Conservation (phyloP, 2,113 vertebrate genomes). For the Taxidea taxus region DNA sequence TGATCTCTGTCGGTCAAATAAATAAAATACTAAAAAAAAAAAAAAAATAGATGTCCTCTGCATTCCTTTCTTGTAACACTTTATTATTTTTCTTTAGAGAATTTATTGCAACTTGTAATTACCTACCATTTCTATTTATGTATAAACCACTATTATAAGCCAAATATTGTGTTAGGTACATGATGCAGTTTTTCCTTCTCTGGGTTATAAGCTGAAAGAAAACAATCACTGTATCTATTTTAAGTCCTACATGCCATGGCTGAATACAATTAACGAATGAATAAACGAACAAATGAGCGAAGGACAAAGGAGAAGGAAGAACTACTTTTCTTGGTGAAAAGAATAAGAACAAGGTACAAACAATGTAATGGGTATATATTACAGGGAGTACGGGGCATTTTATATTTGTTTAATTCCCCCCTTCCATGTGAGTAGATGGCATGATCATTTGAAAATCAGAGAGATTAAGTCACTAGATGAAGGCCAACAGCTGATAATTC, state of each 20-base stretch:
- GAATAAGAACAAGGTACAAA: neutral
- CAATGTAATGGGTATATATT: neutral
- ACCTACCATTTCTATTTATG: neutral
- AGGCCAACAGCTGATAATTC: neutral
- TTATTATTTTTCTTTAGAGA: neutral
- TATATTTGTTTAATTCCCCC: neutral
- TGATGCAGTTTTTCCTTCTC: neutral
- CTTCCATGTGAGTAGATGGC: neutral
- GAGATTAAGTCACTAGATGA: neutral
- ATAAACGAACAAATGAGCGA: neutral
- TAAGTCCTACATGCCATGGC: neutral
- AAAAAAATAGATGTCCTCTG: neutral
- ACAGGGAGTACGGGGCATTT: neutral
- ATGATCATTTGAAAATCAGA: conserved; percentile 12
- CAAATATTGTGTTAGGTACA: neutral
- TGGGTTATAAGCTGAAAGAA: neutral
- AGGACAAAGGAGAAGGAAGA: neutral
- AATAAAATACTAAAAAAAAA: too few relatives aligned
- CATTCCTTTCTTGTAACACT: neutral
- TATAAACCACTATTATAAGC: neutral
- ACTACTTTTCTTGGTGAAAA: neutral
- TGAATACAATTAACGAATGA: neutral
- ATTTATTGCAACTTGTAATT: neutral
- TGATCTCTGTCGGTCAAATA: too few relatives aligned
- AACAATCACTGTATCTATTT: neutral